Base-by-base conservation (phyloP, 1,140 invertebrate species). In the Leptonema lineaticorne region DNA sequence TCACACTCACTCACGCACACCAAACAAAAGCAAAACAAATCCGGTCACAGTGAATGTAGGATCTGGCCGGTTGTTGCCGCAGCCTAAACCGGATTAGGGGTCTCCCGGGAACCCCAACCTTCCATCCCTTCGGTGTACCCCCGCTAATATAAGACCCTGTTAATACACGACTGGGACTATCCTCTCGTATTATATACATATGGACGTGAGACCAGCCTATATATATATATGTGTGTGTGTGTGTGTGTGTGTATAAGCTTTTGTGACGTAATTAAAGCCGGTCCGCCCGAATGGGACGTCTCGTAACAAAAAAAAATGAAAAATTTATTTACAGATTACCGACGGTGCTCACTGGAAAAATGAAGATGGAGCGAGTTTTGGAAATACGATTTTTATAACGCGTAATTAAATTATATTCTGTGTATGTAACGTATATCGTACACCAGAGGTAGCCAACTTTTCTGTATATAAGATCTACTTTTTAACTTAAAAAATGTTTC, bases 251-350 rank as follows among this genome's bases (percentile, higher is more conserved):
- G 37, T 41, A 41, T 41, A 41, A 6, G 11, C 30, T 14, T 41
- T 41, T 41, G 11, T 41, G 2, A 16, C 37, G 37, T 41, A 16
- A 37, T 62, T 64, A 16, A 68, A 65, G 66, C n/a, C n/a, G n/a
- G 58, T 64, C 63, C 67, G 58, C 65, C 59, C 28, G 53, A 63
- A 57, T 41, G 66, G n/a, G n/a, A n/a, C n/a, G n/a, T n/a, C n/a
- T n/a, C n/a, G n/a, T n/a, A n/a, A n/a, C n/a, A n/a, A n/a, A n/a
- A n/a, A n/a, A n/a, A n/a, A n/a, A n/a, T n/a, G n/a, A n/a, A n/a
- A n/a, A n/a, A n/a, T n/a, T n/a, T n/a, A n/a, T n/a, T n/a, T n/a
- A n/a, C n/a, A n/a, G n/a, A n/a, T n/a, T n/a, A n/a, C n/a, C n/a
- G n/a, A n/a, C n/a, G n/a, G n/a, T n/a, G n/a, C n/a, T n/a, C n/a